These are phyloP conservation scores for Papio anubis DNA, from an alignment of 2,113 vertebrate genomes.

Conservation along the genomic window DNA sequence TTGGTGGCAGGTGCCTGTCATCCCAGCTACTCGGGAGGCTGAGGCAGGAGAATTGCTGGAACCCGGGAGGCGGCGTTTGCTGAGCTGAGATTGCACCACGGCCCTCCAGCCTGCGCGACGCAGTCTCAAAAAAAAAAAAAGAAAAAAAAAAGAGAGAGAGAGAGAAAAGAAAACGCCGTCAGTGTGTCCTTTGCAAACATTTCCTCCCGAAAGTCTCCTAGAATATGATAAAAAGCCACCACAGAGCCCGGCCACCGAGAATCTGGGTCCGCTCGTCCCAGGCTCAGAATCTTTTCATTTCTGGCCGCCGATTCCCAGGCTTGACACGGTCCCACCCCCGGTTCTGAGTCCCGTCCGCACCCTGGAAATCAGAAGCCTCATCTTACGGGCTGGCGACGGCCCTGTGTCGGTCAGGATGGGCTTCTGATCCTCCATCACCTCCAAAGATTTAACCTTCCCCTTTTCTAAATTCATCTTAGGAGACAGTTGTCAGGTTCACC, in stretches of 20 bases:
- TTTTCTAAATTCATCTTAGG: constrained; percentile 19
- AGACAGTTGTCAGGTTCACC: not conserved
- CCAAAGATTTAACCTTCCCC: not conserved
- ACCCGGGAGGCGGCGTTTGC: fast-evolving
- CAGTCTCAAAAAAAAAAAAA: no score
- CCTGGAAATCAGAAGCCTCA: fast-evolving
- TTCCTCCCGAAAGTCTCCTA: fast-evolving
- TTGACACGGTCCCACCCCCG: no score
- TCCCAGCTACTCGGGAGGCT: no score
- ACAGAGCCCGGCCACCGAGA: not conserved
- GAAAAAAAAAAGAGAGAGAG: no score
- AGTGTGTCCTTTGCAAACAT: fast-evolving
- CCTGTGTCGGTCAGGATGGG: not conserved
- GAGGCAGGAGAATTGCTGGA: no score
- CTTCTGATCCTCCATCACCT: not conserved
- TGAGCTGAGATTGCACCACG: fast-evolving
- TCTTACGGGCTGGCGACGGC: not conserved
- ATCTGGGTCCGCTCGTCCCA: fast-evolving
- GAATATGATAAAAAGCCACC: fast-evolving
- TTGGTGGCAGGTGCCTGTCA: fast-evolving
- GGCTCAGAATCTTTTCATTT: no score
- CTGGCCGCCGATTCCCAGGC: not conserved
- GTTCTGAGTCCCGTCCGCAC: fast-evolving
- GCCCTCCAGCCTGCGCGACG: no score
- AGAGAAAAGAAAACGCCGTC: not conserved